These are phyloP conservation scores for Tokudaia muenninki DNA, from an alignment of 2,797 vertebrate species.

Conservation along the genomic window DNA sequence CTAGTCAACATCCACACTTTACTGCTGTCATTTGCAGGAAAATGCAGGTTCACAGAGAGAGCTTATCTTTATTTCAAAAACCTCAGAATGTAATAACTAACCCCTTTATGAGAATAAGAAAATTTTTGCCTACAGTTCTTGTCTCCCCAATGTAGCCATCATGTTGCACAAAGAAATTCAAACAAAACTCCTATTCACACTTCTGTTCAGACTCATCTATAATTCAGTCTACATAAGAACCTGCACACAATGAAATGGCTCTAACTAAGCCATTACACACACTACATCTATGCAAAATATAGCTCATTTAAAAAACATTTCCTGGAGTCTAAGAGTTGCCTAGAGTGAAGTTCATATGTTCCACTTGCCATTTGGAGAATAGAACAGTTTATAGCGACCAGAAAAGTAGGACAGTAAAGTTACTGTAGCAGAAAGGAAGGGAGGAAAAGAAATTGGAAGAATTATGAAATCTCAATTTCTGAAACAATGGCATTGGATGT, in stretches of 20 bases:
- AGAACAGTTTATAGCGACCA: not conserved
- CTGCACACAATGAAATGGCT: slow-evolving; percentile 62
- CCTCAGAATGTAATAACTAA: not conserved
- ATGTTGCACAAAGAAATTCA: slow-evolving; percentile 43
- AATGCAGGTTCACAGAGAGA: not conserved
- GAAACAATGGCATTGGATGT: not conserved
- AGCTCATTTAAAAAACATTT: slow-evolving; percentile 42
- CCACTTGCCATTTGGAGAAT: not conserved
- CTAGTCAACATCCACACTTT: not conserved
- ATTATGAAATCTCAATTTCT: not conserved
- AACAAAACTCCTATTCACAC: slow-evolving; percentile 4
- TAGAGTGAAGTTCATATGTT: not conserved
- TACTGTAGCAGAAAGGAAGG: not conserved
- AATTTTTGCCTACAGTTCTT: slow-evolving; percentile 30
- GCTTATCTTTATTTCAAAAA: slow-evolving; percentile 23
- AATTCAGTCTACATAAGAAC: slow-evolving; percentile 66
- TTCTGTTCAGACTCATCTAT: slow-evolving; percentile 42
- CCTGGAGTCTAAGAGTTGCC: not conserved
- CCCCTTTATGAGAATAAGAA: not conserved
- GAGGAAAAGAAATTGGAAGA: not conserved
- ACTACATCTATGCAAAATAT: slow-evolving; percentile 49
- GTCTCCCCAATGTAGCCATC: not conserved
- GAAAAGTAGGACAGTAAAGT: slow-evolving; percentile 32
- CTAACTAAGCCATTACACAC: slow-evolving; percentile 14
- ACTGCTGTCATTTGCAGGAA: not conserved